Conservation (phyloP, 2,113 vertebrate species). For the Centropristis striata region DNA sequence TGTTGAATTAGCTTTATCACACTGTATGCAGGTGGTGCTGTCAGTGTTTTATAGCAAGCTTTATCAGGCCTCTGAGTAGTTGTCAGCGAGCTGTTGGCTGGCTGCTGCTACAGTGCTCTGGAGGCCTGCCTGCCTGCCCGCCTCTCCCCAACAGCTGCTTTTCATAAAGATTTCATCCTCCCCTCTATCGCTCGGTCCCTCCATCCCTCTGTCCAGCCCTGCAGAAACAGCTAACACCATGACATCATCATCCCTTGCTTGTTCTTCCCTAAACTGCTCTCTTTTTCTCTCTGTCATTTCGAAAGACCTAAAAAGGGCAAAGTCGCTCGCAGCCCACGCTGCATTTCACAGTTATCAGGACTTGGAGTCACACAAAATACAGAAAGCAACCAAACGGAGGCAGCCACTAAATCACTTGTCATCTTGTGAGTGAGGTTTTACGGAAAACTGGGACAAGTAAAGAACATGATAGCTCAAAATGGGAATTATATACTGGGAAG, state of each 20-base stretch:
- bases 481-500: conserved; percentile 19
- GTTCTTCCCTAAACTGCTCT: conserved; percentile 47
- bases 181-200: conserved; percentile 47
- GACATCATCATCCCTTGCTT: conserved; percentile 80
- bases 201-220: conserved; percentile 64
- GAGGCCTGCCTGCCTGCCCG: conserved; percentile 49
- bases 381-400: conserved; percentile 28
- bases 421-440: conserved; percentile 10
- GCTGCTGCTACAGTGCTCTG: conserved; percentile 45
- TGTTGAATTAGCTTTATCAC: conserved; percentile 19
- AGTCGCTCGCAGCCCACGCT: conserved; percentile 38
- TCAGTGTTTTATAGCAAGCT: conserved; percentile 37
- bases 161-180: conserved; percentile 81
- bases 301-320: conserved; percentile 75
- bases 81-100: conserved; percentile 59
- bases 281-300: conserved; percentile 61
- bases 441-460: background rate
- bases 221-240: conserved; percentile 76
- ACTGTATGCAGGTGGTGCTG: conserved; percentile 19
- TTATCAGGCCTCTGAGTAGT: conserved; percentile 38
- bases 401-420: background rate
- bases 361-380: conserved; percentile 29
- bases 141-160: conserved; percentile 84
- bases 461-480: conserved; percentile 24
- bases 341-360: conserved; percentile 37